Evolutionary conservation across 1,140 invertebrate species (phyloP).

Genomic region (Orius insidiosus): DNA sequence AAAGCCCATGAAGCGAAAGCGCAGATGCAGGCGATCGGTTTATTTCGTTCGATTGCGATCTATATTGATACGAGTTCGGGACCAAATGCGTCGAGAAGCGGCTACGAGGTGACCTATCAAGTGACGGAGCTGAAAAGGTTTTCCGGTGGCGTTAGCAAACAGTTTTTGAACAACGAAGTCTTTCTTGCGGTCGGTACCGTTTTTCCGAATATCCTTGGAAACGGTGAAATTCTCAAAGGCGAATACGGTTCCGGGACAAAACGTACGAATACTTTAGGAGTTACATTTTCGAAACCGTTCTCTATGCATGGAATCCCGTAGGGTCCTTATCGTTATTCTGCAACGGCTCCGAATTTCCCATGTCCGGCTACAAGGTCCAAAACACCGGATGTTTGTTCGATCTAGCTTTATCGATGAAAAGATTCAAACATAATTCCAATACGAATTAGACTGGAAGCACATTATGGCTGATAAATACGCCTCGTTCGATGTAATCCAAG

Average conservation of each 20-base stretch:
- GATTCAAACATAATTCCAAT: conserved; percentile 65
- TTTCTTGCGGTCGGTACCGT: conserved; percentile 49
- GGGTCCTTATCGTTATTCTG: conserved; percentile 50
- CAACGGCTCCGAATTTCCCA: conserved; percentile 51
- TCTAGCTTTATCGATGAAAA: conserved; percentile 23
- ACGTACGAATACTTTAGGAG: conserved; percentile 49
- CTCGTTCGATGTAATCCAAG: conserved; percentile 63
- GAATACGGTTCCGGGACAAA: conserved; percentile 60
- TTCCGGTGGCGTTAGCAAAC: conserved; percentile 61
- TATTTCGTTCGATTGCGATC: conserved; percentile 64
- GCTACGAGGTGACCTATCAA: conserved; percentile 70
- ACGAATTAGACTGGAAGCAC: conserved; percentile 64
- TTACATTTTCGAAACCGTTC: conserved; percentile 61
- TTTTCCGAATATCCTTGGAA: conserved; percentile 62
- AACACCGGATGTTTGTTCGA: conserved; percentile 47
- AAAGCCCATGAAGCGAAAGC: conserved; percentile 34
- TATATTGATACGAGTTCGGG: conserved; percentile 68
- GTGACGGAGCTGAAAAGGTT: conserved; percentile 57
- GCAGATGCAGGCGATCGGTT: conserved; percentile 56
- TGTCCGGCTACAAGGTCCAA: conserved; percentile 57
- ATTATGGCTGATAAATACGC: conserved; percentile 42
- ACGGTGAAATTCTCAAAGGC: conserved; percentile 55
- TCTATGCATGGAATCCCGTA: conserved; percentile 31
- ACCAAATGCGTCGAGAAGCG: conserved; percentile 46
- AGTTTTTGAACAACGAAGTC: conserved; percentile 73